These are phyloP conservation scores for Vipera latastei DNA, from an alignment of 2,797 vertebrate species.

Conservation along the genomic window DNA sequence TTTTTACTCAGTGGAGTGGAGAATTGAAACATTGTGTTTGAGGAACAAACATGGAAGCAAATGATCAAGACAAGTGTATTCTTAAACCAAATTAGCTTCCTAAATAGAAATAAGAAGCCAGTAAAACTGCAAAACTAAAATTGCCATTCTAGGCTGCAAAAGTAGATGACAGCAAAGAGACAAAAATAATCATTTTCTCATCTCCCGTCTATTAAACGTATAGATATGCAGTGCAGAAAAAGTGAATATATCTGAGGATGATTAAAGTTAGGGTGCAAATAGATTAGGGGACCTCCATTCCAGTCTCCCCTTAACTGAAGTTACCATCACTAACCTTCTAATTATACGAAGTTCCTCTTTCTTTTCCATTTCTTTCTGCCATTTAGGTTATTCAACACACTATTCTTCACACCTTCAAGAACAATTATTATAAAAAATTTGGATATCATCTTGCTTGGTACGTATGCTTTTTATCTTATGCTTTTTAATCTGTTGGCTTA, in stretches of 20 bases:
- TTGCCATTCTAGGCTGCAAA: constrained; percentile 2
- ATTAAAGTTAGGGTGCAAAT: background rate
- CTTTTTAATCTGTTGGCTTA: background rate
- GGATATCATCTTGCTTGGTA: background rate
- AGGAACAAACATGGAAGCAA: constrained; percentile 2
- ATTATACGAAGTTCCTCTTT: background rate
- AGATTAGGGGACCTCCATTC: background rate
- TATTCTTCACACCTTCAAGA: background rate
- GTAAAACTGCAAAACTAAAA: background rate
- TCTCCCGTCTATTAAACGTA: background rate
- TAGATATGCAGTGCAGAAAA: background rate
- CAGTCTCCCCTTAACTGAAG: background rate
- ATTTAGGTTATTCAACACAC: background rate
- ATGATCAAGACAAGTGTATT: background rate
- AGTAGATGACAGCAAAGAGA: background rate
- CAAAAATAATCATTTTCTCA: background rate
- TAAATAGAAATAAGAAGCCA: constrained; percentile 7
- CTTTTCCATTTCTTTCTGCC: background rate
- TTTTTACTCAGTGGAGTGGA: background rate
- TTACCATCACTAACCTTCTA: background rate
- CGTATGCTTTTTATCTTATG: background rate
- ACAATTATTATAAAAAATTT: background rate
- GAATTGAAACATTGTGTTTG: background rate
- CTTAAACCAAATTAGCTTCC: constrained; percentile 10
- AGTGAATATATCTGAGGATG: background rate